Evolutionary conservation across 2,797 vertebrate species (phyloP), one percentile per base, ranked within the genome.

Genomic region (Alcedo atthis): DNA sequence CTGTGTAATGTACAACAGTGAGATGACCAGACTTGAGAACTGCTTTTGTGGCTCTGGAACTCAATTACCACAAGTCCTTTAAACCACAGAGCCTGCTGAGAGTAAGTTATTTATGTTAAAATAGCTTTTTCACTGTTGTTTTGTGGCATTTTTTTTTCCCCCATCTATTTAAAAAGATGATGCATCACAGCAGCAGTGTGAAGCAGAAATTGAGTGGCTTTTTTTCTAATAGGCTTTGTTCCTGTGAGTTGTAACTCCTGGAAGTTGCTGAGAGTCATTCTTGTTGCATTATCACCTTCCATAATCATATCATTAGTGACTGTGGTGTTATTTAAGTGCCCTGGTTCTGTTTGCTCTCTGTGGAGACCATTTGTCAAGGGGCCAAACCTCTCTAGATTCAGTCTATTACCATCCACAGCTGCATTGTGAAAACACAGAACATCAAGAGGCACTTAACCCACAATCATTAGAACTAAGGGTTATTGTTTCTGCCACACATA

Each of bases 261-360:
- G 80, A 94, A 93, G 92, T 86, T 95, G 90, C 67, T 32, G 67
- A 84, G 90, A 88, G 79, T 81, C 58, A 66, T 90, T 93, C 91
- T 40, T 82, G 75, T 69, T 95, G 78, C 94, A 95, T 96, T 97
- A 91, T 86, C 85, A 81, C 95, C 88, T 92, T 85, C 79, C 62
- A 71, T 92, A 96, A 97, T 95, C 89, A 45, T 91, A 63, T 92
- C 93, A 71, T 93, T 94, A 93, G 86, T 80, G 84, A 59, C 78
- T 73, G 67, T 89, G 88, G 78, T 85, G 93, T 82, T 89, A 92
- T 92, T 95, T 90, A 93, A 97, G 87, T 85, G 81, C 85, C 87
- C 78, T 76, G 43, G 42, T 89, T 89, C 63, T 95, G 49, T 91
- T 91, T 94, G 55, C 77, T 94, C 73, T 95, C 70, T 49, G 19